Base-by-base conservation (phyloP, 2,797 vertebrate genomes). In the Miichthys miiuy region DNA sequence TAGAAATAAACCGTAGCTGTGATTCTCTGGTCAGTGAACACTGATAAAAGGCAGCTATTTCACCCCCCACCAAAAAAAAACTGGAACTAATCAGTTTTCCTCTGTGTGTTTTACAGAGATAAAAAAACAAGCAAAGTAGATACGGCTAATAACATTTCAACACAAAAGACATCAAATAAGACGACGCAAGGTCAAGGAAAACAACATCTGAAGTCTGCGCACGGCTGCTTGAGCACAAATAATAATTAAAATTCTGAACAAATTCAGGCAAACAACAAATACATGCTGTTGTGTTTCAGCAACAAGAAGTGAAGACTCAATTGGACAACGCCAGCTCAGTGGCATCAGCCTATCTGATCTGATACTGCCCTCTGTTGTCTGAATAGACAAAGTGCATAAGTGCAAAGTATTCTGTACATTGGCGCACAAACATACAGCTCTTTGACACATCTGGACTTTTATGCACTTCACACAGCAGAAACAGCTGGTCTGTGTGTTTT, bases 361-460 rank as follows among this genome's bases (percentile, higher is more conserved):
- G 44, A 89, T 61, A 74, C 89, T 92, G 90, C 92, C 92, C 92
- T 87, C 94, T 93, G 77, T 20, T 87, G 93, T 80, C 25, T 2
- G 47, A 16, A 78, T 0, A 47, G 27, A 69, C 21, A 18, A 63
- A 84, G 41, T 87, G 57, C 91, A 34, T 7, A 7, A 34, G 34
- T 2, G 34, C 34, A 8, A 88, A 30, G 54, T 7, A 44, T 12
- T 20, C 10, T 14, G 20, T 27, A n/a, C 11, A 6, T 2, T 34
- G 12, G 14, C 17, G 17, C 3, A 13, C 3, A 10, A 23, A n/a
- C 54, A 63, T 13, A 18, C 5, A 48, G 13, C 23, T 60, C 21
- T 21, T 68, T 42, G 18, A 41, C 27, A 54, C 4, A 0, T 1
- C 41, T 18, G 27, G 34, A 38, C 17, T 67, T 50, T 51, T 0